Evolutionary conservation across 2,888 invertebrate genomes (phyloP).

Genomic region (Sesia apiformis): DNA sequence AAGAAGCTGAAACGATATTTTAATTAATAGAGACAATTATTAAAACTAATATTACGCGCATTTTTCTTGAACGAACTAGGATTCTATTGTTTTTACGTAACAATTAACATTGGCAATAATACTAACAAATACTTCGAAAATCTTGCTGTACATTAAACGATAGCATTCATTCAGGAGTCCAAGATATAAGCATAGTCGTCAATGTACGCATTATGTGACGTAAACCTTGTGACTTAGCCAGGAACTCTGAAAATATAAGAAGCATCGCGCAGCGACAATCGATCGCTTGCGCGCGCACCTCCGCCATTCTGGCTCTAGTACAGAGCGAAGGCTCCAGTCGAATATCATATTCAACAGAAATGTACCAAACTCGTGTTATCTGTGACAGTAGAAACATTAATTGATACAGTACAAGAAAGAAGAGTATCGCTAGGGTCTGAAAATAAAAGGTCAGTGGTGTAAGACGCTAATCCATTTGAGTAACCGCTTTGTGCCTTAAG

Average conservation of each 20-base stretch:
- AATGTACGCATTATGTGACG: conserved; percentile 70
- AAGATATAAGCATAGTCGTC: conserved; percentile 33
- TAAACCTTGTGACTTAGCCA: conserved; percentile 56
- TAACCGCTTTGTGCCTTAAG: no score
- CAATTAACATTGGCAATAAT: not conserved
- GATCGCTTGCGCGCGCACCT: conserved; percentile 68
- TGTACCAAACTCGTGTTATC: conserved; percentile 58
- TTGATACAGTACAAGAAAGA: no score
- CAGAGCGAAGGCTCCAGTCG: conserved; percentile 45
- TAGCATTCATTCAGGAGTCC: not conserved
- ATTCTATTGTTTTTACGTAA: no score
- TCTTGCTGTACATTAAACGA: not conserved
- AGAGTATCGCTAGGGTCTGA: no score
- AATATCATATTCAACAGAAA: conserved; percentile 61
- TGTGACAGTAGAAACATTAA: conserved; percentile 26
- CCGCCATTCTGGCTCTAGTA: conserved; percentile 49
- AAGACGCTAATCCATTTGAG: no score
- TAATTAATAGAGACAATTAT: no score
- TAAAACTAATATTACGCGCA: no score
- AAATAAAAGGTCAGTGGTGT: no score
- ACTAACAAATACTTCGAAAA: not conserved
- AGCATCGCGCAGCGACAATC: conserved; percentile 60
- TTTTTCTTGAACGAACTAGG: no score
- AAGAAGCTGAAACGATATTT: no score
- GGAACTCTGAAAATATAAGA: conserved; percentile 34